Evolutionary conservation across 2,888 invertebrate species (phyloP).

Genomic region (Shargacucullia verbasci): DNA sequence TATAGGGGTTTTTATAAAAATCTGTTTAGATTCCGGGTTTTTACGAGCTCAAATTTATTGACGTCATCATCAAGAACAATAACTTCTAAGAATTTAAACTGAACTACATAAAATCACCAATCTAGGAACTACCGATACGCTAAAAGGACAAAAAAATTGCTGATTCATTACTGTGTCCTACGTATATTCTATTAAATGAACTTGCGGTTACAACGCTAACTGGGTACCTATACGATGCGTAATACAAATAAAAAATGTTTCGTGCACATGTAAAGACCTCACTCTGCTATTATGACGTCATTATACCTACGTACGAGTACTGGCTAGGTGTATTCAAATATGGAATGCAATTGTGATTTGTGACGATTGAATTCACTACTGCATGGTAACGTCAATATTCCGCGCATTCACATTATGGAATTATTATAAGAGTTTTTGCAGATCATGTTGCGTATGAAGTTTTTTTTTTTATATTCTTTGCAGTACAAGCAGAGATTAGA

Average conservation of each 20-base stretch:
- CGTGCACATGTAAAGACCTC: conserved; percentile 26
- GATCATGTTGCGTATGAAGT: too few relatives aligned
- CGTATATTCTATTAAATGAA: conserved; percentile 1
- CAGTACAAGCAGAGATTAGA: too few relatives aligned
- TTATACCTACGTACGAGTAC: conserved; percentile 27
- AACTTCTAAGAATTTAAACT: conserved; percentile 12
- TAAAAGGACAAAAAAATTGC: conserved; percentile 9
- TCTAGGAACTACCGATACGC: neutral
- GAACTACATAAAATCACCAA: conserved; percentile 10
- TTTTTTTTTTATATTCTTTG: too few relatives aligned
- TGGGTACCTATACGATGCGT: conserved; percentile 5
- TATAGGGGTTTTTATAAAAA: too few relatives aligned
- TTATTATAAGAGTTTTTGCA: too few relatives aligned
- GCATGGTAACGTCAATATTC: conserved; percentile 1
- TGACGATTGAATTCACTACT: conserved; percentile 15
- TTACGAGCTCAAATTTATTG: neutral
- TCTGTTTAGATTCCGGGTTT: neutral
- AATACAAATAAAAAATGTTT: conserved; percentile 15
- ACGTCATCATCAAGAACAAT: conserved; percentile 8
- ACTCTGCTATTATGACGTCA: conserved; percentile 44
- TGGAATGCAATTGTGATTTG: conserved; percentile 47
- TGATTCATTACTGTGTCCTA: conserved; percentile 18
- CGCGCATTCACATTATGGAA: too few relatives aligned
- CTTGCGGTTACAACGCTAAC: too few relatives aligned
- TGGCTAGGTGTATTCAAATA: conserved; percentile 42